A percentile compares a stretch with the other conserved stretches of the same genome.
Conservation (phyloP, 2,797 vertebrate genomes). For the Arremon brunneinucha region DNA sequence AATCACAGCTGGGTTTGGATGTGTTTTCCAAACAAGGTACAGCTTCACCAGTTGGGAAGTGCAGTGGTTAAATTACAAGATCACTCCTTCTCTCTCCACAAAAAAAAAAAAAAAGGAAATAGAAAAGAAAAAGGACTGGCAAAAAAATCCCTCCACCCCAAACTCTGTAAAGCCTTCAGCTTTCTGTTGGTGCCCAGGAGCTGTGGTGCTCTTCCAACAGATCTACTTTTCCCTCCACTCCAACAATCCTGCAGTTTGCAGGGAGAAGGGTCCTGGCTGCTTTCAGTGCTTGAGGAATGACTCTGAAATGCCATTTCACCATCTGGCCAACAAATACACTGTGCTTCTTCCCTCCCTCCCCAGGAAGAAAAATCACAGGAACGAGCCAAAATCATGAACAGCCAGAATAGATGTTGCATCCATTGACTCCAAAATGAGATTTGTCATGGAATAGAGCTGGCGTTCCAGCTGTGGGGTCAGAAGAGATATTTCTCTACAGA, state of each 20-base stretch:
- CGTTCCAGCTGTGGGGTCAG: neutral
- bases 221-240: neutral
- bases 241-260: neutral
- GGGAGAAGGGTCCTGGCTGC: neutral
- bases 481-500: neutral
- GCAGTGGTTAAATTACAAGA: neutral
- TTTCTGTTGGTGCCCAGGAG: fast-evolving
- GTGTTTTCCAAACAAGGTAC: neutral
- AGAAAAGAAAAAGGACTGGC: neutral
- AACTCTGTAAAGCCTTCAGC: neutral
- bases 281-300: neutral
- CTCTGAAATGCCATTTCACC: neutral
- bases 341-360: neutral
- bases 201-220: fast-evolving
- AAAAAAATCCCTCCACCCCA: neutral
- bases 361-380: neutral
- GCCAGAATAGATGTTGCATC: neutral
- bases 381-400: fast-evolving
- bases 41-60: neutral
- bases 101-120: fast-evolving
- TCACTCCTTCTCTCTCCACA: fast-evolving
- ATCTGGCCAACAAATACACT: fast-evolving
- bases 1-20: neutral
- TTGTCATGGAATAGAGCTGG: neutral
- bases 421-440: neutral